Evolutionary conservation across 1,140 invertebrate genomes (phyloP), one percentile per base, ranked within the genome.

Genomic region (Pseudobourletiella spinata): DNA sequence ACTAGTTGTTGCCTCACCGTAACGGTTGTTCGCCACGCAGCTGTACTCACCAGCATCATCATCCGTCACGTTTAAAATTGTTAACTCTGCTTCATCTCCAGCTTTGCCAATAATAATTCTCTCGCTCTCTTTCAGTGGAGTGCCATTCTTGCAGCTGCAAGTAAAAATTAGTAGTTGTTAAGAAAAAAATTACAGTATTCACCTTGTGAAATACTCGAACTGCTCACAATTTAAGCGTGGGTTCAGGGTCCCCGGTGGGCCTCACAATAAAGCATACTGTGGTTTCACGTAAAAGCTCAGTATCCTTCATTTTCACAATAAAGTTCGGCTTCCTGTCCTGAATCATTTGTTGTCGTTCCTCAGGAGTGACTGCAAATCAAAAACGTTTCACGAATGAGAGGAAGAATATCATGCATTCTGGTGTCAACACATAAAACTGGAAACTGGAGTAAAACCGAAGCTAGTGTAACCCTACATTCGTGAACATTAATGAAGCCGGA

Each of bases 241-340:
- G 90, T 71, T 85, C 87, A 1, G 91, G 91, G 71, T 89, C 83
- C 26, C 89, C 91, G 67, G 86, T 85, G 11, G 93, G 86, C 76
- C 90, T 90, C 54, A 94, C 81, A 83, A 94, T 88, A 73, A 94
- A 94, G 29, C 90, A 82, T 24, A 93, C 80, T 68, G 87, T 89
- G 0, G 90, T 92, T 66, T 89, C 87, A 73, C 91, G 82, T 55
- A 94, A 76, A 2, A 95, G 82, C 74, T 94, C 88, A 1, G 89
- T 89, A 70, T 92, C 87, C 69, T 89, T 89, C 20, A 95, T 76
- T 39, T 83, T 84, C 0, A 94, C 86, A 57, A 88, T 70, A 73
- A 94, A 94, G 42, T 86, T 82, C 1, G 89, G 88, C 1, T 82
- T 79, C 57, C 89, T 86, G 63, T 87, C 85, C 54, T 81, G 80